These are phyloP conservation scores for Drosophila nikananu DNA, from an alignment of 1,140 invertebrate genomes.

Conservation along the genomic window DNA sequence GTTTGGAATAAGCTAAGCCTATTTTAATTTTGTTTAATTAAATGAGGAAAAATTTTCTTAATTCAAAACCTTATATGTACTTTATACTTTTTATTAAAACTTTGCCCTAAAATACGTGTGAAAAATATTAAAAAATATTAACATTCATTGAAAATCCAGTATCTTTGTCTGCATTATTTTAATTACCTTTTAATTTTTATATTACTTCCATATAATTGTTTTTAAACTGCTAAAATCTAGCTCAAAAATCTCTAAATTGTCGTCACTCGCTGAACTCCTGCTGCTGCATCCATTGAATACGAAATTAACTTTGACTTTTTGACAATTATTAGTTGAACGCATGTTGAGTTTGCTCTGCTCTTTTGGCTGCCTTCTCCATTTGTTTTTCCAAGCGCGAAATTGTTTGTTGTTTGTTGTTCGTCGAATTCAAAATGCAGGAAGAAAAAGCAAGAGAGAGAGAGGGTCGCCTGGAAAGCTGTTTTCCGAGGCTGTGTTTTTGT, in stretches of 20 bases:
- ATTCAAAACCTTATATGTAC: too few species aligned
- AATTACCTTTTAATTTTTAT: not conserved
- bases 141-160: too few species aligned
- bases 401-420: slow-evolving; percentile 76
- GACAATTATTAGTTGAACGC: slow-evolving; percentile 83
- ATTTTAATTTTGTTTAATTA: not conserved
- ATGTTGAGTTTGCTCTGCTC: slow-evolving; percentile 61
- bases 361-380: slow-evolving; percentile 61
- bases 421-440: slow-evolving; percentile 65
- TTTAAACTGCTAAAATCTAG: not conserved
- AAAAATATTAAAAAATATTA: too few species aligned
- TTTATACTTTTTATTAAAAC: too few species aligned
- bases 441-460: not conserved
- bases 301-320: slow-evolving; percentile 78
- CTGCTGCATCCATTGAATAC: slow-evolving; percentile 47
- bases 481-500: slow-evolving; percentile 58
- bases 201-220: not conserved
- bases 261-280: slow-evolving; percentile 11
- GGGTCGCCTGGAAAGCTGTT: slow-evolving; percentile 37
- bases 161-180: not conserved
- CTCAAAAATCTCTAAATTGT: not conserved
- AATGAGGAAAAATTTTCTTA: too few species aligned
- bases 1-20: not conserved
- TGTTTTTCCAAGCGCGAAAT: slow-evolving; percentile 78
- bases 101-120: too few species aligned